Conservation (phyloP, 2,797 vertebrate genomes). For the Botia almorhae region DNA sequence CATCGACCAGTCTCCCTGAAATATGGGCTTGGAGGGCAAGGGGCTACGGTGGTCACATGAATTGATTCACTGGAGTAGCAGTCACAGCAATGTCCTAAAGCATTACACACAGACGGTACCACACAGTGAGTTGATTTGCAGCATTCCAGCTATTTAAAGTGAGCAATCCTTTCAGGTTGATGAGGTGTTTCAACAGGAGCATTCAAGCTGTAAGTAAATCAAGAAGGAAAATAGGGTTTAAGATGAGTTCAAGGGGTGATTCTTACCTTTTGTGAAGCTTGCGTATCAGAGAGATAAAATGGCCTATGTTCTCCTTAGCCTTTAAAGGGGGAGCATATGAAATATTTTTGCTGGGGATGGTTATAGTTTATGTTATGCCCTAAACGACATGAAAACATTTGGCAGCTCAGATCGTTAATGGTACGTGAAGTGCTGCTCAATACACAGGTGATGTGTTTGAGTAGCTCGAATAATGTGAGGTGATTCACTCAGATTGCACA, state of each 20-base stretch:
- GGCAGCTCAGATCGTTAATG: conserved; percentile 30
- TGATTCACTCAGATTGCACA: conserved; percentile 33
- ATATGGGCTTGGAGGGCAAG: conserved; percentile 16
- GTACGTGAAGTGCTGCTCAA: conserved; percentile 34
- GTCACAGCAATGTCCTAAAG: conserved; percentile 10
- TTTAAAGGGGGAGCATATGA: conserved; percentile 36
- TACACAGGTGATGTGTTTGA: conserved; percentile 44
- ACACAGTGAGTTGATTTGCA: conserved; percentile 25
- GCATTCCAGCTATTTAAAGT: conserved; percentile 23
- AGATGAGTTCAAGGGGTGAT: conserved; percentile 35
- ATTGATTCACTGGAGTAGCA: conserved; percentile 29
- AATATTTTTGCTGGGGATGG: conserved; percentile 26
- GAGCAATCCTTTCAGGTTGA: conserved; percentile 43
- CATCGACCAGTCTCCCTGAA: not conserved
- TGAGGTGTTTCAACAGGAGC: conserved; percentile 31
- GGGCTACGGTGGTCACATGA: not conserved
- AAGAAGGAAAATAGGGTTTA: conserved; percentile 48
- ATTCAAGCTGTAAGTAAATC: conserved; percentile 56
- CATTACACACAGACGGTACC: not conserved
- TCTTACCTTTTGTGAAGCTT: conserved; percentile 18
- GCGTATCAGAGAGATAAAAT: conserved; percentile 40
- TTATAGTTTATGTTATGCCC: conserved; percentile 45
- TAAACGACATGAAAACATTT: conserved; percentile 49
- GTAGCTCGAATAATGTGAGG: conserved; percentile 45
- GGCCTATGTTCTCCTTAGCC: conserved; percentile 26